Percentiles rank a stretch among this genome's conserved stretches.
phyloP scores from a whole-genome alignment of 1,140 invertebrate genomes.

The Halictus rubicundus region DNA sequence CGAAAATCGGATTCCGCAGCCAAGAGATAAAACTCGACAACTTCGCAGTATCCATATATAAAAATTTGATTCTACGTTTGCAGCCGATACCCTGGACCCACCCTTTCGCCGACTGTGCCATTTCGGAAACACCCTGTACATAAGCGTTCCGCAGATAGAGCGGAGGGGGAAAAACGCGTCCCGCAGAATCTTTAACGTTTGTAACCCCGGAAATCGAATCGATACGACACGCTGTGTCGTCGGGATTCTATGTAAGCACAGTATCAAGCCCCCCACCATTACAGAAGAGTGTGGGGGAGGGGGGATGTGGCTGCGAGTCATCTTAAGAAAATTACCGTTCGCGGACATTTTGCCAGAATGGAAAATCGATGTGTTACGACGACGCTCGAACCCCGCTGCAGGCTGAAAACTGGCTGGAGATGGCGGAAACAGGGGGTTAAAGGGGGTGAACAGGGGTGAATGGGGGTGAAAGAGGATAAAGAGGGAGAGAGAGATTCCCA shows the following conservation, averaged over 20 bases:
- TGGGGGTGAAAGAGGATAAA: too few relatives aligned
- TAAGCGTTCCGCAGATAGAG: slow-evolving; percentile 13
- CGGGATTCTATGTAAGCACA: slow-evolving; percentile 36
- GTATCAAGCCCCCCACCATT: neutral
- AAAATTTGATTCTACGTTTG: too few relatives aligned
- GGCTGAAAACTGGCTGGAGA: neutral
- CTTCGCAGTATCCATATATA: neutral
- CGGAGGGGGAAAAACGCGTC: neutral
- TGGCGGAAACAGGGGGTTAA: too few relatives aligned
- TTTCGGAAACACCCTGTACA: neutral
- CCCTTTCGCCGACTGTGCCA: too few relatives aligned
- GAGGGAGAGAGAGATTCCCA: slow-evolving; percentile 8
- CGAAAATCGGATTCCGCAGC: neutral
- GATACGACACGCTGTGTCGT: slow-evolving; percentile 9
- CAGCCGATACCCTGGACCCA: too few relatives aligned
- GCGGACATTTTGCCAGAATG: slow-evolving; percentile 62
- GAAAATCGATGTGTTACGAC: slow-evolving; percentile 66
- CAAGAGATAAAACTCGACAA: neutral
- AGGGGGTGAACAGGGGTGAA: too few relatives aligned
- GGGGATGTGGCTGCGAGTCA: slow-evolving; percentile 53
- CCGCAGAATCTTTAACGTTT: slow-evolving; percentile 39
- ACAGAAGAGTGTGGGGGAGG: too few relatives aligned
- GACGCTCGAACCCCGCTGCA: slow-evolving; percentile 37
- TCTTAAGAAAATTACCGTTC: slow-evolving; percentile 65
- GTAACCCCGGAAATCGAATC: slow-evolving; percentile 4